Base-by-base conservation (phyloP, 2,888 invertebrate genomes). In the Nymphalis urticae region DNA sequence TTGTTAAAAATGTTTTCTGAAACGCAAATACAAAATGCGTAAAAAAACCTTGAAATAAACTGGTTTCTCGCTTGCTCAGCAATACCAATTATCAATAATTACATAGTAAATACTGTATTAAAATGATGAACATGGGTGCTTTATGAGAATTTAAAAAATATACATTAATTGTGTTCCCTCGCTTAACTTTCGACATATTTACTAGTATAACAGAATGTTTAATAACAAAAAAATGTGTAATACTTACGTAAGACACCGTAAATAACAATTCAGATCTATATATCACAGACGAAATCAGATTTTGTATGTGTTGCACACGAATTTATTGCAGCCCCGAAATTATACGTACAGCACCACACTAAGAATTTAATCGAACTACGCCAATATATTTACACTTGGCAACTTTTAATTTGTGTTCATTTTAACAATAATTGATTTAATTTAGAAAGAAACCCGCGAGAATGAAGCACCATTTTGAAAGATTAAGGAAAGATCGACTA, bases 401-500 rank as follows among this genome's bases (percentile, higher is more conserved):
- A 70, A 79, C 69, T 76, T 74, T 74, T 77, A 81, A 79, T 82
- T 78, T 79, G 65, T 80, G 80, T 85, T 85, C 87, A 90, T 89
- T 87, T 84, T 84, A 80, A 51, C 62, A 81, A 79, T 81, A 84
- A 82, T 81, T 85, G 75, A 76, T 82, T 77, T 79, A 85, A 87
- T 89, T 87, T 86, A 77, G 82, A 85, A 84, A 83, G 83, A 88
- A 90, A 86, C 85, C 85, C 87, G 88, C 87, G 85, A 87, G 84
- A 87, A 82, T 75, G 82, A 85, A 87, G 88, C 88, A 91, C 90
- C 91, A 91, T 91, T 90, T 89, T 90, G 87, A 89, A 89, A 87
- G 87, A 87, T 86, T 86, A 84, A 85, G 85, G 86, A 87, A 88
- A 75, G 75, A 77, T 72, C 70, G 72, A 67, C 64, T 65, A 62